Percentiles rank a stretch among this genome's conserved stretches.
Conservation (phyloP, 2,113 vertebrate species). For the Oreochromis niloticus region DNA sequence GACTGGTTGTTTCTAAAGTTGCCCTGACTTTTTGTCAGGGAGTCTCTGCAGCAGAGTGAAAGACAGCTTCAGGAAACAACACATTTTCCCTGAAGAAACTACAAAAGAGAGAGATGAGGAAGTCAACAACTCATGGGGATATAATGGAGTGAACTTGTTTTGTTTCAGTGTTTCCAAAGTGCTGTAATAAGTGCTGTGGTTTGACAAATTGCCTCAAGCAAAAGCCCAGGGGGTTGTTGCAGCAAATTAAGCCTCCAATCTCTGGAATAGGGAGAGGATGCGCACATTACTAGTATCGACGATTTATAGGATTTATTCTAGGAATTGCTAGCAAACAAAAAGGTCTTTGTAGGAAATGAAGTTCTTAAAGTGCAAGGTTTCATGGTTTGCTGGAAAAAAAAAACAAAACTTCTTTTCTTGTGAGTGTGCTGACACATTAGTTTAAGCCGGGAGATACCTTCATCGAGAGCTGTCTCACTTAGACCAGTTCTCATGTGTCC, state of each 20-base stretch:
- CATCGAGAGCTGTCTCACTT: background rate
- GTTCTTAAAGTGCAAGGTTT: background rate
- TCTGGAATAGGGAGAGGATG: background rate
- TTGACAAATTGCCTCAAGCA: slow-evolving; percentile 49
- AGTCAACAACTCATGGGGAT: slow-evolving; percentile 46
- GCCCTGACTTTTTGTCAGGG: slow-evolving; percentile 27
- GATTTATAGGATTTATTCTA: background rate
- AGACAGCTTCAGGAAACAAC: slow-evolving; percentile 33
- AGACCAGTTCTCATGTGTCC: slow-evolving; percentile 9
- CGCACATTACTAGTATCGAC: slow-evolving; percentile 8
- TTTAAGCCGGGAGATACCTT: slow-evolving; percentile 4
- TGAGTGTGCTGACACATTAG: slow-evolving; percentile 39
- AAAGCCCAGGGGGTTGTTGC: slow-evolving; percentile 26
- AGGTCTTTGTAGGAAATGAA: background rate
- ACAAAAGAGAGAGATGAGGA: slow-evolving; percentile 32
- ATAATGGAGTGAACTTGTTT: slow-evolving; percentile 44
- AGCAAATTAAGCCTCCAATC: slow-evolving; percentile 40
- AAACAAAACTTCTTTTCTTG: background rate
- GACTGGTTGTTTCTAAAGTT: slow-evolving; percentile 36
- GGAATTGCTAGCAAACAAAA: background rate
- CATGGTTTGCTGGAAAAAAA: background rate
- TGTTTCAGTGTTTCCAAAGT: slow-evolving; percentile 39
- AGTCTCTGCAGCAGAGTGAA: slow-evolving; percentile 8
- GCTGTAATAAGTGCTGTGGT: slow-evolving; percentile 51
- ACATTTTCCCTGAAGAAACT: slow-evolving; percentile 39